phyloP scores from a whole-genome alignment of 37 sponge, comb jelly and placozoan genomes.

The Hormiphora californensis region DNA sequence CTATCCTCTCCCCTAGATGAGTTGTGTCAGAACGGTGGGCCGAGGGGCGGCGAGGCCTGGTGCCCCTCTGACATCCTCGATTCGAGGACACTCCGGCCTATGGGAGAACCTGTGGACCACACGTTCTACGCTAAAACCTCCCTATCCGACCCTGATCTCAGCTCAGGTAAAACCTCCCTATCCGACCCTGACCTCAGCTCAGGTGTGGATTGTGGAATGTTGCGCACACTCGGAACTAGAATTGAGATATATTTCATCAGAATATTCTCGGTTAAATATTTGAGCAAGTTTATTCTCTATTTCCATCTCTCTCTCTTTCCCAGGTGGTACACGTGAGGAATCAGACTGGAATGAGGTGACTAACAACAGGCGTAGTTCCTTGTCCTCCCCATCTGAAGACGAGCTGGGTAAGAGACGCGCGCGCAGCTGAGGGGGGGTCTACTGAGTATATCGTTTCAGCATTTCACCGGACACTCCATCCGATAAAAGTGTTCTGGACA shows the following conservation, averaged over 20 bases:
- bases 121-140: slow-evolving; percentile 19
- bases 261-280: too few relatives aligned
- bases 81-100: neutral
- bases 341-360: slow-evolving; percentile 37
- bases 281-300: too few relatives aligned
- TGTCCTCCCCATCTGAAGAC: slow-evolving; percentile 41
- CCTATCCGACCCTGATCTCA: slow-evolving; percentile 26
- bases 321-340: too few relatives aligned
- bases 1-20: neutral
- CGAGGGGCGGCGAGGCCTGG: slow-evolving; percentile 46
- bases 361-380: slow-evolving; percentile 16
- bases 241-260: too few relatives aligned
- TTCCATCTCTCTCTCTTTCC: too few relatives aligned
- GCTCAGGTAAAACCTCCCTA: slow-evolving; percentile 3
- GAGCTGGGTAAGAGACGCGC: slow-evolving; percentile 47
- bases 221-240: too few relatives aligned
- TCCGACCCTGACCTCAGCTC: slow-evolving; percentile 28
- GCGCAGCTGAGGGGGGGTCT: too few relatives aligned
- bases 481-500: neutral
- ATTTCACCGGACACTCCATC: neutral
- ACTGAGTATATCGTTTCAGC: neutral
- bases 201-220: too few relatives aligned
- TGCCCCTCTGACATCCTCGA: slow-evolving; percentile 26
- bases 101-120: slow-evolving; percentile 42
- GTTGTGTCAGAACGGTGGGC: slow-evolving; percentile 9